Evolutionary conservation across 2,113 vertebrate species (phyloP).

Genomic region (Bubo scandiacus): DNA sequence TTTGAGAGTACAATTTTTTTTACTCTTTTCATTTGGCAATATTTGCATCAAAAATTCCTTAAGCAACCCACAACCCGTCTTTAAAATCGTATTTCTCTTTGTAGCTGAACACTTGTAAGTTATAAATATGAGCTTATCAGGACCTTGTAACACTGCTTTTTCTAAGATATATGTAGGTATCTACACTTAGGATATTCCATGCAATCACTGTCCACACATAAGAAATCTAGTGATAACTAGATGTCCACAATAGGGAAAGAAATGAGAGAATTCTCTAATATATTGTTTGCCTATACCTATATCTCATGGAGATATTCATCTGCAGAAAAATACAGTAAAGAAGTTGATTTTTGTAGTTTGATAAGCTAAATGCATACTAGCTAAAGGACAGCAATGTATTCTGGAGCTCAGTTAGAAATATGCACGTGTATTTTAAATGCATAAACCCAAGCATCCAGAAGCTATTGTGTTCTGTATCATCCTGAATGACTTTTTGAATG

Average conservation of each 20-base stretch:
- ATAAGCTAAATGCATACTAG: neutral
- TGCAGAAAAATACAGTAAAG: neutral
- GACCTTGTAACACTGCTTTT: neutral
- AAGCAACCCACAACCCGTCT: neutral
- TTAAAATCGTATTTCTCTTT: neutral
- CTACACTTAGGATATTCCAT: neutral
- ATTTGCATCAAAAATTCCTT: neutral
- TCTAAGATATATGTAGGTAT: neutral
- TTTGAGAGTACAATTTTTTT: neutral
- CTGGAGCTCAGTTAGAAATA: neutral
- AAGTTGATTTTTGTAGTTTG: neutral
- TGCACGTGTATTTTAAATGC: neutral
- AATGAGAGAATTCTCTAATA: neutral
- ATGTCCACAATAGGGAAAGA: neutral
- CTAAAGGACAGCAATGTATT: neutral
- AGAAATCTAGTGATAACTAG: neutral
- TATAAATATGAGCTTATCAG: neutral
- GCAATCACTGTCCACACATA: neutral
- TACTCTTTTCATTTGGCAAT: neutral
- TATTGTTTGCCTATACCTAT: neutral
- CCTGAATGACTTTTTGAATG: neutral
- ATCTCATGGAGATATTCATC: neutral
- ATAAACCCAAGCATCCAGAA: neutral
- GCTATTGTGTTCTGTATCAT: neutral
- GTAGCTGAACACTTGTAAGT: neutral